These are phyloP conservation scores for Tachina fera DNA, from an alignment of 2,888 invertebrate species.

Conservation along the genomic window DNA sequence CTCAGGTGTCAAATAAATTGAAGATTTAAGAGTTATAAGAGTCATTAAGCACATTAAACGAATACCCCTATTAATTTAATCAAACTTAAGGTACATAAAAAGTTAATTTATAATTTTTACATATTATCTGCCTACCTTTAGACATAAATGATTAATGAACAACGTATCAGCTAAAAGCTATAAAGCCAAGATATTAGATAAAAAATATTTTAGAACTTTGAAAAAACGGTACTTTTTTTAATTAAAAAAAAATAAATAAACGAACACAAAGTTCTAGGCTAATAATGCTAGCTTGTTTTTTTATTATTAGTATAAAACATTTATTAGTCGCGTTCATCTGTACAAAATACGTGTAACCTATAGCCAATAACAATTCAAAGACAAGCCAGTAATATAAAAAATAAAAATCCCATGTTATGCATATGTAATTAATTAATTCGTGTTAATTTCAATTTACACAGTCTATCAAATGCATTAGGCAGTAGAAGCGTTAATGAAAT, in stretches of 20 bases:
- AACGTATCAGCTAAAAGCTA: background rate
- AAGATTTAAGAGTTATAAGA: no score
- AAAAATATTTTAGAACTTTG: background rate
- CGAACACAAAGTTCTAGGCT: background rate
- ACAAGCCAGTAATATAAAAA: background rate
- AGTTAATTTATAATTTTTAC: no score
- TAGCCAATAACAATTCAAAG: constrained; percentile 34
- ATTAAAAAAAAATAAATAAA: no score
- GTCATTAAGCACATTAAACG: no score
- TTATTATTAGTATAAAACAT: no score
- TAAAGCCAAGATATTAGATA: background rate
- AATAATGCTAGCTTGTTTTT: background rate
- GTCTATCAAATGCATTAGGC: constrained; percentile 40
- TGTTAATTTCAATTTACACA: constrained; percentile 73
- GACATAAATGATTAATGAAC: background rate
- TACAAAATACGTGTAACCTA: background rate
- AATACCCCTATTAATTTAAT: no score
- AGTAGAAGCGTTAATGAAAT: background rate
- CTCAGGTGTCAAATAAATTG: no score
- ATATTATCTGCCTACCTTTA: no score
- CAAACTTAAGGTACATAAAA: no score
- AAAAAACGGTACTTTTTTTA: background rate
- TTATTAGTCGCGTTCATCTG: background rate
- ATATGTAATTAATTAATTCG: constrained; percentile 81
- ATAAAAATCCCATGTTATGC: constrained; percentile 73